A percentile compares a stretch with the other conserved stretches of the same genome.
Conservation (phyloP, 2,797 vertebrate genomes). For the Falco novaeseelandiae region DNA sequence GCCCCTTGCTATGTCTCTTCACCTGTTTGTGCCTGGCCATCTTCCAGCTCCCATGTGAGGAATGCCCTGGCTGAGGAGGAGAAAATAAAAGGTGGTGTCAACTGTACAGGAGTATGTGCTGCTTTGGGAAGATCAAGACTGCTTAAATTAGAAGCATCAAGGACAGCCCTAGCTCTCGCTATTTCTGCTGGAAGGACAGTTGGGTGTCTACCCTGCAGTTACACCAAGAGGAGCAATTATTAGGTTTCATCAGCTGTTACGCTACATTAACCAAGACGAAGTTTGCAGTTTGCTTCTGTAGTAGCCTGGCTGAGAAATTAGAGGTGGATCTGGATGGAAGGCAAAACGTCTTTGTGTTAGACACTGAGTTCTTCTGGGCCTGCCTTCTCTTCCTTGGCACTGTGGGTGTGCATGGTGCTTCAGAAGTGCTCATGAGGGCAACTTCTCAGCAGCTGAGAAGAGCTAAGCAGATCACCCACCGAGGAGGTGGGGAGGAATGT, state of each 20-base stretch:
- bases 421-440: background rate
- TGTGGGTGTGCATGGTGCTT: background rate
- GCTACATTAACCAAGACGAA: background rate
- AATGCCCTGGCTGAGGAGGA: background rate
- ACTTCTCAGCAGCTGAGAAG: background rate
- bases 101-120: background rate
- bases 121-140: background rate
- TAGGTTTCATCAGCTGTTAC: background rate
- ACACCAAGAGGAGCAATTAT: fast-evolving
- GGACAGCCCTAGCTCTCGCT: background rate
- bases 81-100: background rate
- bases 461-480: background rate
- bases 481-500: background rate
- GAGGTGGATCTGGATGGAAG: background rate
- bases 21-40: background rate
- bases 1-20: background rate
- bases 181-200: background rate
- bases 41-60: background rate
- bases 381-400: background rate
- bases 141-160: conserved; percentile 41
- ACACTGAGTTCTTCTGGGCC: background rate
- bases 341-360: background rate
- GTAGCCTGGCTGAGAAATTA: background rate
- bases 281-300: background rate
- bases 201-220: fast-evolving